Base-by-base conservation (phyloP, 2,797 vertebrate genomes). In the Cynodonichthys magdalenae region DNA sequence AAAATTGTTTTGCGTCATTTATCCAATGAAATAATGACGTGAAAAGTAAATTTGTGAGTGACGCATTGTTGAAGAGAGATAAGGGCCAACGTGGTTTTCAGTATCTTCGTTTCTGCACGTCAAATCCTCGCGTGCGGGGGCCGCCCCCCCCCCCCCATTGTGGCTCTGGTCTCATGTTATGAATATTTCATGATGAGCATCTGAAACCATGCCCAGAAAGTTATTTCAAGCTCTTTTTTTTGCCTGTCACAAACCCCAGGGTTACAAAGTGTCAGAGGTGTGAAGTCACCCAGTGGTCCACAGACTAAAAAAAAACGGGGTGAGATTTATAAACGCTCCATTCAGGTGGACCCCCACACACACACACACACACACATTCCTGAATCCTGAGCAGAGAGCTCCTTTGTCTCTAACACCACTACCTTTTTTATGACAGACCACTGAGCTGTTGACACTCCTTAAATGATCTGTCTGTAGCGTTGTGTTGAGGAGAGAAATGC, bases 161-260 rank as follows among this genome's bases (percentile, higher is more conserved):
- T 90, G 83, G 81, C 82, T 89, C 71, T 58, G 87, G 84, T 86
- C 88, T 87, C 81, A 82, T 47, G 82, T 88, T 74, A 89, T 92
- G 83, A 89, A 92, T 91, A 88, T 92, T 93, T 92, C 88, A 92
- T 91, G 79, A 59, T 77, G 8, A 85, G 85, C 87, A 89, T 92
- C 89, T 89, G 89, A 92, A 88, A 90, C 87, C 81, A 71, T 87
- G 83, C 87, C 81, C 79, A 81, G 85, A 86, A 85, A 89, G 85
- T 90, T 85, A 88, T 91, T 91, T 89, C 85, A 79, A 78, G 34
- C 68, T 58, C 75, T 80, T 81, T 85, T 76, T 47, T 47, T 54
- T 67, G 62, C 54, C 71, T 80, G 74, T 85, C 78, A 83, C 81
- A 89, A 86, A 87, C 83, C 88, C 86, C 51, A 77, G 83, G 89